Base-by-base conservation (phyloP, 2,888 invertebrate species). In the Alloscopus bannaensis region DNA sequence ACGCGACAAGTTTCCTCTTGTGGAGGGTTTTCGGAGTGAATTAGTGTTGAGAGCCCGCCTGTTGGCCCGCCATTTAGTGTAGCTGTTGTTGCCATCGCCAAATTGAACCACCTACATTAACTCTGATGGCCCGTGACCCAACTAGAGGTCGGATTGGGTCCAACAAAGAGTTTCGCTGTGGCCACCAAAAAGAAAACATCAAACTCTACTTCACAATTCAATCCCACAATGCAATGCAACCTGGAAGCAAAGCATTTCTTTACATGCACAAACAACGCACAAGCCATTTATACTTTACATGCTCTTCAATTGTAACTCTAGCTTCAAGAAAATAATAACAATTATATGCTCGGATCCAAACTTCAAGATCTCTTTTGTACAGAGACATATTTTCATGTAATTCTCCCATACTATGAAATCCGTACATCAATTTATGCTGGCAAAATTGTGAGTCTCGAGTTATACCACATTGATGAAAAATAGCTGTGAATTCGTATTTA, bases 61-160 rank as follows among this genome's bases (percentile, higher is more conserved):
- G 80, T 83, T 83, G 84, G 83, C 85, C 85, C 85, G 83, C 85
- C 85, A 83, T 85, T 85, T 76, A 81, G 77, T 81, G 84, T 81
- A 77, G 84, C 83, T 81, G 85, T 84, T 80, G 85, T 83, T 83
- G 84, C 84, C 84, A 84, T 84, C 81, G 78, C 80, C 80, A 66
- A 60, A 40, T 79, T 81, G 76, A 80, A 77, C 72, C 78, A 72
- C 81, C 81, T 75, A 72, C 82, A 81, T 83, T 84, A 84, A 82
- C 83, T 84, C 59, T 80, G 81, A 81, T 82, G 82, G 82, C 81
- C 83, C 78, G 70, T 80, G 83, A 84, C 83, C 84, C 78, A 75
- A 68, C 78, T 72, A 76, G 80, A 83, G 84, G 84, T 82, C 83
- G 80, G 64, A 78, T 60, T 78, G 80, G 81, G 75, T 75, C 80